Base-by-base conservation (phyloP, 2,888 invertebrate genomes). In the Elegia similella region DNA sequence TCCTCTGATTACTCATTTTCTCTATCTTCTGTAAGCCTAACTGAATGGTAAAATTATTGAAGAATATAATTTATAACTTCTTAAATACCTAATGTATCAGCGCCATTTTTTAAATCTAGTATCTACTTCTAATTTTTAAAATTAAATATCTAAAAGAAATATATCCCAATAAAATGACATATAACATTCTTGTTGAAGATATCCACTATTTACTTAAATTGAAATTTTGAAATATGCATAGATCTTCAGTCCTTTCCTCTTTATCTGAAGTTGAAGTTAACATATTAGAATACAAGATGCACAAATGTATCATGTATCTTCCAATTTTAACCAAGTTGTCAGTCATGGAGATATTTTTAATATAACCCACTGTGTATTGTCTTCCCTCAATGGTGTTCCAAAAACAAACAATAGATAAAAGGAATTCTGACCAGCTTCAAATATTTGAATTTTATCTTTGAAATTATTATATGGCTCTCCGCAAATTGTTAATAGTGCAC, bases 401-500 rank as follows among this genome's bases (percentile, higher is more conserved):
- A 63, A 62, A 59, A 61, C 65, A 64, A 65, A 67, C 62, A 65
- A 61, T 63, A 63, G 58, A 12, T 12, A 38, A 23, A 67, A 67
- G 66, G 59, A 52, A 59, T 56, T 58, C 55, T 63, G 57, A 60
- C 46, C 59, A 59, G 61, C 52, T 58, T 59, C 53, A 56, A 60
- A 52, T 56, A 63, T 54, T 52, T 56, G 29, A 66, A 64, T 62
- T 60, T 61, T 56, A 59, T 61, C 65, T 72, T 77, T 67, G 67
- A 76, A 76, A 73, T 69, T 68, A 72, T 67, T 15, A 34, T 72
- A 74, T 77, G 69, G 81, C 82, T 84, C 83, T 83, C 80, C 73
- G 69, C 70, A 74, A 76, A 75, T 82, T 82, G 80, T 82, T 83
- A 78, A 75, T 80, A 78, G 70, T 76, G 86, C 88, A 88, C 88